phyloP scores from a whole-genome alignment of 2,888 invertebrate species.

The Ormyrus pomaceus region DNA sequence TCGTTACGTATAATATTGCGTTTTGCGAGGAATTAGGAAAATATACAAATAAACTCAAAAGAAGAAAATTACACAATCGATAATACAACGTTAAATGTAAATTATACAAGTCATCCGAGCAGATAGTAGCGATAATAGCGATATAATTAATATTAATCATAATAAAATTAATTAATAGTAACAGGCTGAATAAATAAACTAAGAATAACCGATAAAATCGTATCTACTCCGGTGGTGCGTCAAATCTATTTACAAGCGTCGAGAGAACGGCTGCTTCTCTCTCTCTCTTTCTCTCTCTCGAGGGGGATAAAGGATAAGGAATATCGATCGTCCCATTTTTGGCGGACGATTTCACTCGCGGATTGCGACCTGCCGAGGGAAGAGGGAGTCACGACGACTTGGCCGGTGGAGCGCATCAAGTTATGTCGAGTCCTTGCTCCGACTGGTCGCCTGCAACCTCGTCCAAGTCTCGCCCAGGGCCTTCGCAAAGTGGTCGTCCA shows the following conservation, averaged over 20 bases:
- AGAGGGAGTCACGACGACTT: background rate
- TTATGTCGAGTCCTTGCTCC: slow-evolving; percentile 72
- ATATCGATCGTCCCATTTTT: background rate
- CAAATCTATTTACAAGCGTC: slow-evolving; percentile 45
- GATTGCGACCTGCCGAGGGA: no score
- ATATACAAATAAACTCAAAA: slow-evolving; percentile 19
- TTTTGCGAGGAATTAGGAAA: slow-evolving; percentile 51
- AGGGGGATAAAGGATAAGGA: no score
- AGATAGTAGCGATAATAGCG: slow-evolving; percentile 15
- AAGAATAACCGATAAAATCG: slow-evolving; percentile 32
- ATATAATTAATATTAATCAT: slow-evolving; percentile 53
- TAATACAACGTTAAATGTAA: slow-evolving; percentile 9
- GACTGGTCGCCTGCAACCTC: slow-evolving; percentile 71
- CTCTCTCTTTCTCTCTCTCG: no score
- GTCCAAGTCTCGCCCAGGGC: slow-evolving; percentile 75
- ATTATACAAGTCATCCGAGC: slow-evolving; percentile 31
- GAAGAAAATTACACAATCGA: slow-evolving; percentile 28
- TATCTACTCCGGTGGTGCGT: slow-evolving; percentile 42
- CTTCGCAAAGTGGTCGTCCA: slow-evolving; percentile 74
- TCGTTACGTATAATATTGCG: slow-evolving; percentile 41
- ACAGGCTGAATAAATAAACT: slow-evolving; percentile 54
- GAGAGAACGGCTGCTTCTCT: background rate
- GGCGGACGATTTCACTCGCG: background rate
- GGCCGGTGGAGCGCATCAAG: slow-evolving; percentile 48
- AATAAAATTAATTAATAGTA: slow-evolving; percentile 51